A percentile compares a stretch with the other conserved stretches of the same genome.
Evolutionary conservation across 2,113 vertebrate genomes (phyloP).

Genomic region (Globicephala melas): DNA sequence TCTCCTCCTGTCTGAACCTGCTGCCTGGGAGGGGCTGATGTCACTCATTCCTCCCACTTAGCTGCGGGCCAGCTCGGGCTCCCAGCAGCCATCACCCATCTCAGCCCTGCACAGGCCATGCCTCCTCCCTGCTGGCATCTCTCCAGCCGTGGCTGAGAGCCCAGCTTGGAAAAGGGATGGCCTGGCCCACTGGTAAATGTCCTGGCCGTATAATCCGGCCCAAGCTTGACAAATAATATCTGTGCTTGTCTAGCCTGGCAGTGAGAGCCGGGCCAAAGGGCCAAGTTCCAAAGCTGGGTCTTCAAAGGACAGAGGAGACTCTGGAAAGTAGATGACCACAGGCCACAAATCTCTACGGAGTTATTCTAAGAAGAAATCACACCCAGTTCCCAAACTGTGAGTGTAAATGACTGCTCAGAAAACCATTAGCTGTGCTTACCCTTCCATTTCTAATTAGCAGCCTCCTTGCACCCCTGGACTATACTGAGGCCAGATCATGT

Average conservation of each 20-base stretch:
- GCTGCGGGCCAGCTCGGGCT: slow-evolving; percentile 75
- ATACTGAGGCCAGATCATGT: slow-evolving; percentile 42
- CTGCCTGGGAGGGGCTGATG: slow-evolving; percentile 74
- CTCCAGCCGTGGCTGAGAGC: slow-evolving; percentile 54
- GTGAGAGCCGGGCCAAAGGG: background rate
- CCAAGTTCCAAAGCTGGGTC: background rate
- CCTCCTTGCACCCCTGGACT: slow-evolving; percentile 26
- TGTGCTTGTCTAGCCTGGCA: slow-evolving; percentile 29
- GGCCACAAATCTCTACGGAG: slow-evolving; percentile 21
- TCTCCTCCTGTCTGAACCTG: slow-evolving; percentile 77
- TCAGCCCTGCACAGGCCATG: slow-evolving; percentile 45
- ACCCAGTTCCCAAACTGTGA: slow-evolving; percentile 65
- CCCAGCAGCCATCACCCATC: slow-evolving; percentile 67
- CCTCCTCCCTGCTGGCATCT: slow-evolving; percentile 47
- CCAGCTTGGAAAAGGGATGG: background rate
- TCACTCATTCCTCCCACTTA: slow-evolving; percentile 56
- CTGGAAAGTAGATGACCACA: background rate
- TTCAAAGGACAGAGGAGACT: slow-evolving; percentile 23
- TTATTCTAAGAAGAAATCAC: slow-evolving; percentile 74
- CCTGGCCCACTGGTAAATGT: background rate
- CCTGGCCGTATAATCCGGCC: slow-evolving; percentile 12
- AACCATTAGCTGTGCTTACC: slow-evolving; percentile 28
- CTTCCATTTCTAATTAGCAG: slow-evolving; percentile 34
- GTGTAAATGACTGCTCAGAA: slow-evolving; percentile 38
- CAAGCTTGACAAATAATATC: slow-evolving; percentile 13